Base-by-base conservation (phyloP, 2,797 vertebrate genomes). In the Etheostoma nigrum region DNA sequence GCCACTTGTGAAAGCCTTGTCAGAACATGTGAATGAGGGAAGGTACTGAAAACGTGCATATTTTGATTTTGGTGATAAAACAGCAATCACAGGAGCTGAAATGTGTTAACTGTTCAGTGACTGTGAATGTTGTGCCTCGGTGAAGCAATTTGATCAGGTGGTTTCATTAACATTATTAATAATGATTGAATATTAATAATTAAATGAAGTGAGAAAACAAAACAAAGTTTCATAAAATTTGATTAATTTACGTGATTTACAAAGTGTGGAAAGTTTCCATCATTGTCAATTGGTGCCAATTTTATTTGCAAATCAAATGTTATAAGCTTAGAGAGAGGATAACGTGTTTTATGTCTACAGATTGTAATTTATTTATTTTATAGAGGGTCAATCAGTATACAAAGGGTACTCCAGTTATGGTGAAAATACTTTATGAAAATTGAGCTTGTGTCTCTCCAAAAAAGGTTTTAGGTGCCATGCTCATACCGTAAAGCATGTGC, bases 61-160 rank as follows among this genome's bases (percentile, higher is more conserved):
- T 94, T 93, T 92, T 89, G 90, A 94, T 94, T 92, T 89, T 79
- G 74, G 85, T 91, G 92, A 95, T 93, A 92, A 93, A 93, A 90
- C 78, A 73, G 85, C 80, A 73, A 91, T 85, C 87, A 81, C 67
- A 62, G 71, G 67, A 81, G 70, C 57, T 82, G 74, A 73, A 81
- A 86, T 40, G 82, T 64, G 75, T 91, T 90, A 93, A 94, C 91
- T 81, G 70, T 91, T 93, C 73, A 88, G 53, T 89, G 88, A 74
- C 88, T 87, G 68, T 36, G 42, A 27, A 81, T 21, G 42, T 30
- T 60, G 5, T 14, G 27, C 30, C 16, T 19, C 30, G 18, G 61
- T 21, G 14, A 63, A 67, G 64, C 57, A 1, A 13, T 76, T 54
- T 45, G 30, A 66, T 83, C 48, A 27, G 33, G 44, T n/a, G 72